Base-by-base conservation (phyloP, 2,797 vertebrate species). In the Sternotherus odoratus region DNA sequence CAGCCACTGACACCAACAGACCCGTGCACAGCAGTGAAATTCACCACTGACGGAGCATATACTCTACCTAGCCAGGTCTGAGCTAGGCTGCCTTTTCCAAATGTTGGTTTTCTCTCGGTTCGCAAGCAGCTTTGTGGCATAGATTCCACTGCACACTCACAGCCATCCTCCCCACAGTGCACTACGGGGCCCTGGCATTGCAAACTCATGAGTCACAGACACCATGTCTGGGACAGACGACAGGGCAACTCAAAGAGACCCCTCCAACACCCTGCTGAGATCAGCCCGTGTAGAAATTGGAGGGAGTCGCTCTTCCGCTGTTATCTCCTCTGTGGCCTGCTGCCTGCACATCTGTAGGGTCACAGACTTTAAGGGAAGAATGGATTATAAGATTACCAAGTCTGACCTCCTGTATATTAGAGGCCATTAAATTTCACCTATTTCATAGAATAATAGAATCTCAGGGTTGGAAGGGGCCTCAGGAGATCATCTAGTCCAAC, bases 61-160 rank as follows among this genome's bases (percentile, higher is more conserved):
- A 77, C 77, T 88, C 24, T 0, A 0, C 11, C 9, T 48, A 1
- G n/a, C 43, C 85, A 81, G 74, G 92, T 50, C 78, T 75, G 49
- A 89, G 77, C 83, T 93, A 90, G 72, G 85, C 82, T 56, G 39
- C 88, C 75, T 3, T 83, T 80, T 90, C 87, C 75, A 82, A 87
- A 83, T 79, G 79, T 86, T 83, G 16, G 39, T 81, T 94, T 88
- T 88, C 63, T 90, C 92, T 72, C 83, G 21, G 56, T 63, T 80
- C 30, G 49, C 69, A n/a, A 95, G 82, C 91, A 94, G 77, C 77
- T 30, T 87, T 8, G 28, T 33, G 87, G 51, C 43, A 49, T 19
- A n/a, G 21, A 79, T 48, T 90, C 51, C 12, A 5, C 30, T 43
- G 36, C 7, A 26, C 3, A 4, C 21, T 30, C 24, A 39, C 8